phyloP scores from a whole-genome alignment of 1,140 invertebrate species.

The Zaprionus africanus region DNA sequence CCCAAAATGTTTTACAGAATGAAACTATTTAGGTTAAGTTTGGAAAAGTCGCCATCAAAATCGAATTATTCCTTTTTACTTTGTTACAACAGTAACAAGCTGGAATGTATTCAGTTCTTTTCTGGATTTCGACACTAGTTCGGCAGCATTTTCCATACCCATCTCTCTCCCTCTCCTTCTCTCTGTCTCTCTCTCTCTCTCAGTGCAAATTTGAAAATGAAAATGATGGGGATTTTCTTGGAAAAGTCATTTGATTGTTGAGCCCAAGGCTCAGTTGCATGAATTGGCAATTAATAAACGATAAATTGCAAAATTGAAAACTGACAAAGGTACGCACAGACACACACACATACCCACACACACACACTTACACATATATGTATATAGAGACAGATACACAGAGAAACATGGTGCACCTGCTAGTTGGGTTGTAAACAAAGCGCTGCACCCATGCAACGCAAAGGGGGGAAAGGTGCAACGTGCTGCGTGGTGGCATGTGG shows the following conservation, averaged over 20 bases:
- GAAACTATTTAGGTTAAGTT: too few species aligned
- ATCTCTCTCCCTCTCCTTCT: neutral
- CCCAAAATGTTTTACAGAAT: too few species aligned
- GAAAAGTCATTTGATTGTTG: slow-evolving; percentile 11
- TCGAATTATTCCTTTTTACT: neutral
- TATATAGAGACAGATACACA: neutral
- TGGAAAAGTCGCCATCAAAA: neutral
- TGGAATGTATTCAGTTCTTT: neutral
- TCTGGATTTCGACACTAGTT: neutral
- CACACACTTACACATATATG: slow-evolving; percentile 7
- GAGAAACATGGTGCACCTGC: slow-evolving; percentile 17
- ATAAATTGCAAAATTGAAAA: slow-evolving; percentile 57
- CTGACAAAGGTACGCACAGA: slow-evolving; percentile 23
- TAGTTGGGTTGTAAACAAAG: slow-evolving; percentile 25
- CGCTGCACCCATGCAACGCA: slow-evolving; percentile 4
- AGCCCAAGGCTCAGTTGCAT: slow-evolving; percentile 1
- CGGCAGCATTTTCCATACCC: neutral
- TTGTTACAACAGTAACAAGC: neutral
- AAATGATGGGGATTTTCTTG: slow-evolving; percentile 4
- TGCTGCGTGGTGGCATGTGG: slow-evolving; percentile 33
- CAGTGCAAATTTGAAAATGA: neutral
- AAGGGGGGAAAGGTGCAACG: neutral
- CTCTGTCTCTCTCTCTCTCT: neutral
- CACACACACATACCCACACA: slow-evolving; percentile 3
- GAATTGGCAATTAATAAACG: slow-evolving; percentile 73